Percentiles rank a stretch among this genome's conserved stretches.
Conservation (phyloP, 2,113 vertebrate genomes). For the Orcinus orca region DNA sequence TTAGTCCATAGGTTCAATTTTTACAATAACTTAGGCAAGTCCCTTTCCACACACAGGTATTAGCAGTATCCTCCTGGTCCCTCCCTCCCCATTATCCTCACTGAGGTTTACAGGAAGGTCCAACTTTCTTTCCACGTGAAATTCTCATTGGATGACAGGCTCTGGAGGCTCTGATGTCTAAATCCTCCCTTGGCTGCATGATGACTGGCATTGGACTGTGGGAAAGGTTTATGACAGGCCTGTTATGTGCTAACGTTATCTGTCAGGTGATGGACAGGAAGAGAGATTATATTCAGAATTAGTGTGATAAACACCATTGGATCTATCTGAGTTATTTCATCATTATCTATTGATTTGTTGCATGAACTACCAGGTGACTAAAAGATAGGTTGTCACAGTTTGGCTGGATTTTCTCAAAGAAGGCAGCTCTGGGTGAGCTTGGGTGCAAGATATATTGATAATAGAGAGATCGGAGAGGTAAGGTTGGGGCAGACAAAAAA, state of each 20-base stretch:
- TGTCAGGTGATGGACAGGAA: background rate
- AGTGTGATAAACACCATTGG: background rate
- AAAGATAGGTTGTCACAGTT: background rate
- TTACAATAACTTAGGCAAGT: background rate
- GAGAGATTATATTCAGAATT: background rate
- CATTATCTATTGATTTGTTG: background rate
- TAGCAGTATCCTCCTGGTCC: background rate
- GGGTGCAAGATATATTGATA: background rate
- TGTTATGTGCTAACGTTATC: background rate
- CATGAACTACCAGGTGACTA: background rate
- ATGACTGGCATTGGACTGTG: background rate
- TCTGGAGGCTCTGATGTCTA: background rate
- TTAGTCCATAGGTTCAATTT: background rate
- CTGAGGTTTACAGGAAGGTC: background rate
- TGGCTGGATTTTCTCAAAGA: background rate
- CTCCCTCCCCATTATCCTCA: background rate
- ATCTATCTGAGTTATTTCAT: background rate
- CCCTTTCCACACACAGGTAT: background rate
- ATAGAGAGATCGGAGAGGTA: background rate
- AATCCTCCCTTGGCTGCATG: background rate
- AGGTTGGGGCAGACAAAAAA: background rate
- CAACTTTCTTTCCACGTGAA: background rate
- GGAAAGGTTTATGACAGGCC: background rate
- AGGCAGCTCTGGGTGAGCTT: background rate
- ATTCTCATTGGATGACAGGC: no score